These are phyloP conservation scores for Halcyon senegalensis DNA, from an alignment of 2,113 vertebrate species.

Conservation along the genomic window DNA sequence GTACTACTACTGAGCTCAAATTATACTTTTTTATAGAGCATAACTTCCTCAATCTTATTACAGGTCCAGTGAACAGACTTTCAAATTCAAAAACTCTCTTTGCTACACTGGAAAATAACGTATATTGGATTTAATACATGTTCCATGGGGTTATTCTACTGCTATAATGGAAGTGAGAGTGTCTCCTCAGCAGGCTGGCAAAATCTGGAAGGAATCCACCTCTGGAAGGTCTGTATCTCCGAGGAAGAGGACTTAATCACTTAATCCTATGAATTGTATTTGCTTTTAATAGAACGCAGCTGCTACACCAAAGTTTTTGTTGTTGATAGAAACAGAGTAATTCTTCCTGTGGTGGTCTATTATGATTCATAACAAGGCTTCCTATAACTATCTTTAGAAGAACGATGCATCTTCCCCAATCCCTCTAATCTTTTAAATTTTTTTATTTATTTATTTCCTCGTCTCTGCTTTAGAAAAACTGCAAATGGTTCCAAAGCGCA, in stretches of 20 bases:
- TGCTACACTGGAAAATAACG: neutral
- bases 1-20: neutral
- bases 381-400: neutral
- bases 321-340: neutral
- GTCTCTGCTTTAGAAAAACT: neutral
- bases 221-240: neutral
- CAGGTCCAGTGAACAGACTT: neutral
- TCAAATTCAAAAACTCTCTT: neutral
- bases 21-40: neutral
- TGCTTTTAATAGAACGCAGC: neutral
- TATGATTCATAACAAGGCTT: neutral
- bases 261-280: neutral
- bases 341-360: neutral
- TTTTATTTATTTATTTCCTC: neutral
- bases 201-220: neutral
- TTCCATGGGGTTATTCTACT: neutral
- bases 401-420: neutral
- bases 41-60: neutral
- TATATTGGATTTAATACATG: neutral
- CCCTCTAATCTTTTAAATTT: neutral
- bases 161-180: neutral
- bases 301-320: neutral
- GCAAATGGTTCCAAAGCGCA: neutral
- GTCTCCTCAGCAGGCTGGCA: neutral
- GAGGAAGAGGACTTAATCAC: neutral